Evolutionary conservation across 2,113 vertebrate genomes (phyloP), one percentile per base, ranked within the genome.

Genomic region (Columba livia): DNA sequence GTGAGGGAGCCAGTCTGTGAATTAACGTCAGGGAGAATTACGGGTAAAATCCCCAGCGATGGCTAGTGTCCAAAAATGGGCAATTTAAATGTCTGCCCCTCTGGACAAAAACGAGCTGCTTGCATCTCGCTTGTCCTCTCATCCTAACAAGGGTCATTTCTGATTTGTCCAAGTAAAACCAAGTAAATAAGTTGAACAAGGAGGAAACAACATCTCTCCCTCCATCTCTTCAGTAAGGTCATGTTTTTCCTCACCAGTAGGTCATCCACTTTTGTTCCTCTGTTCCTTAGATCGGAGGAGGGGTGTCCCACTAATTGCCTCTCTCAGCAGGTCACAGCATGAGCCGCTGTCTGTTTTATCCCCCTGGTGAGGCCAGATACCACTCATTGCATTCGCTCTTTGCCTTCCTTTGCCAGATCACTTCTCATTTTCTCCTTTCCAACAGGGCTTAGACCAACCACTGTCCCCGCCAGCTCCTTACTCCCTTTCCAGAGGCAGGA

Each of bases 1-100:
- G 64, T 93, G 65, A 85, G 85, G 90, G 94, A 97, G 85, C 85
- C 88, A 92, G 88, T 84, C 94, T 93, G 79, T 93, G 93, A 94
- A 96, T 93, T 96, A 86, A 92, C 85, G 92, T 96, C 88, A 90
- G 54, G 79, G 90, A 92, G 88, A 95, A 96, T 95, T 96, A 96
- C 19, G 26, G 86, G 92, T 94, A 81, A 96, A 96, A 97, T 95
- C 90, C 90, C 80, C 85, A 86, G 77, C 69, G 7, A 2, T 93
- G 96, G 96, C 96, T 54, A 12, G 8, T 54, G 44, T 79, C 93
- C 96, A 95, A 64, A 79, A 69, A 92, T 5, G 0, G 90, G 77
- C 62, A 88, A 87, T 95, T 95, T 94, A 92, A 94, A 84, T 75
- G 84, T 90, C 90, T 92, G 69, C 53, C 2, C 32, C 79, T 79